phyloP scores from a whole-genome alignment of 2,888 invertebrate species.

The Julus scandinavius region DNA sequence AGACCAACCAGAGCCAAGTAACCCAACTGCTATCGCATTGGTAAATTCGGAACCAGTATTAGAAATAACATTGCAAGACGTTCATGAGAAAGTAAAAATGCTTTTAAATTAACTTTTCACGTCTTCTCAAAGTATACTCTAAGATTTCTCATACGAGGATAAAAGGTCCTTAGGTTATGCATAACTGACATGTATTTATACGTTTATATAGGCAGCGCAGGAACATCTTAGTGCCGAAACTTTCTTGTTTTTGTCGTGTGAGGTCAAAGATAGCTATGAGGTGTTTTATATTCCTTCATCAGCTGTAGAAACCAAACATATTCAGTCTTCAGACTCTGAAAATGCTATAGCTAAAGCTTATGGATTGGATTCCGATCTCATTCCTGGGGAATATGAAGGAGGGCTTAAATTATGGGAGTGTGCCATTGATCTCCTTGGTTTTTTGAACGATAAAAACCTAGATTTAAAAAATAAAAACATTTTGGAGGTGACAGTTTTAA shows the following conservation, averaged over 20 bases:
- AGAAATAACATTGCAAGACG: conserved; percentile 14
- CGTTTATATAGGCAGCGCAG: not conserved
- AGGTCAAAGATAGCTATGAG: not conserved
- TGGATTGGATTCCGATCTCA: conserved; percentile 71
- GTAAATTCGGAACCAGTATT: not conserved
- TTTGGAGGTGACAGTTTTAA: conserved; percentile 71
- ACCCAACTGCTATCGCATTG: not conserved
- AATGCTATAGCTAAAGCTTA: not conserved
- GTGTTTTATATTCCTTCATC: conserved; percentile 1
- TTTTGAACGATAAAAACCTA: conserved; percentile 66
- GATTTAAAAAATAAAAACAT: conserved; percentile 70
- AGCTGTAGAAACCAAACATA: not conserved
- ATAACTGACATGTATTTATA: not conserved
- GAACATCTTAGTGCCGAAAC: not conserved
- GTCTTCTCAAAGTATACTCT: too few relatives aligned
- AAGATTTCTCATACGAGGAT: too few relatives aligned
- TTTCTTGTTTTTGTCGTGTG: not conserved
- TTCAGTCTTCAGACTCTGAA: not conserved
- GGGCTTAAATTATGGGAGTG: conserved; percentile 98
- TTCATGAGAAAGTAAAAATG: conserved; percentile 16
- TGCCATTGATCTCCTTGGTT: conserved; percentile 80
- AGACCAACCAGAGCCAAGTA: not conserved
- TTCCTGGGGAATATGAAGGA: conserved; percentile 85
- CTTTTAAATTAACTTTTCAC: not conserved
- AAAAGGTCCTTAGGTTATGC: too few relatives aligned